phyloP scores from a whole-genome alignment of 2,113 vertebrate genomes.

The Neodon shergylaensis region DNA sequence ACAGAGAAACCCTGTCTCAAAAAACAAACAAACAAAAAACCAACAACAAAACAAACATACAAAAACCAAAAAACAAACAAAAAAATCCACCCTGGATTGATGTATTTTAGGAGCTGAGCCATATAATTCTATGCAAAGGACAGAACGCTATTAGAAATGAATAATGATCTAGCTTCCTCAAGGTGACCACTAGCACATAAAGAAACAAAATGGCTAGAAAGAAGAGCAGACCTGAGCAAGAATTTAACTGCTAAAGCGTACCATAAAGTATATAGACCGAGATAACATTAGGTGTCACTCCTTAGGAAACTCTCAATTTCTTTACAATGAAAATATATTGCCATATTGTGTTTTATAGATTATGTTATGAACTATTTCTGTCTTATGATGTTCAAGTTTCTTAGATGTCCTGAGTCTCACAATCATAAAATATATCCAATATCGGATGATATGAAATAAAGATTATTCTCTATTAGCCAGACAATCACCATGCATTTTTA shows the following conservation, averaged over 20 bases:
- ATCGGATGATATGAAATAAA: neutral
- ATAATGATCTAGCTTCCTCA: neutral
- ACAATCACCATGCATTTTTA: neutral
- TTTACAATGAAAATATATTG: constrained; percentile 15
- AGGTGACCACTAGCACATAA: neutral
- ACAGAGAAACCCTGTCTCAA: too few species aligned
- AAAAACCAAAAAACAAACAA: too few species aligned
- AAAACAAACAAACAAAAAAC: too few species aligned
- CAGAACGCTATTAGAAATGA: constrained; percentile 18
- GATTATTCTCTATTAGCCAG: neutral
- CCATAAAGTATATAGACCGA: neutral
- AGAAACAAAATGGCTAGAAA: constrained; percentile 7
- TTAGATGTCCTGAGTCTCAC: constrained; percentile 25
- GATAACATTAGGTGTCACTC: constrained; percentile 30
- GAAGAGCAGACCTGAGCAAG: neutral
- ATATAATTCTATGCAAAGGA: neutral
- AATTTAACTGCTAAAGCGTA: neutral
- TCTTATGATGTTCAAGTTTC: constrained; percentile 25
- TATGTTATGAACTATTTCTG: constrained; percentile 37
- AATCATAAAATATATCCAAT: constrained; percentile 23
- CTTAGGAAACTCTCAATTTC: neutral
- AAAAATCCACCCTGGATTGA: neutral
- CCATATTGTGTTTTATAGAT: neutral
- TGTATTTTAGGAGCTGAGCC: neutral
- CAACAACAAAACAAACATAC: too few species aligned